phyloP scores from a whole-genome alignment of 1,140 invertebrate species.

The Drosophila ananassae region DNA sequence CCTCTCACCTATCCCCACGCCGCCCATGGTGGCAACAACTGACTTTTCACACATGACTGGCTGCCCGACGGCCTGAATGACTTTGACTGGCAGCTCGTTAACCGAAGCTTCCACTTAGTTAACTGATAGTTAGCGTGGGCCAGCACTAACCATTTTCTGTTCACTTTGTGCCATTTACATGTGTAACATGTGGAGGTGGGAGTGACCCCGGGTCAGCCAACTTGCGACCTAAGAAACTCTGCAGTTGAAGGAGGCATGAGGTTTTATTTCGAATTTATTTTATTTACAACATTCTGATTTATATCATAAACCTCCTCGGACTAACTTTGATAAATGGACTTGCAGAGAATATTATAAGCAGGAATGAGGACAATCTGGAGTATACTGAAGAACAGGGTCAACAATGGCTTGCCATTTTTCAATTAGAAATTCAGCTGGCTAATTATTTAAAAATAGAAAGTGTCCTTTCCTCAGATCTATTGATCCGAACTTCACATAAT shows the following conservation, averaged over 20 bases:
- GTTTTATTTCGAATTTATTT: not conserved
- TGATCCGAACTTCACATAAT: conserved; percentile 3
- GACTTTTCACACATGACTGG: conserved; percentile 73
- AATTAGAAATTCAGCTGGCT: not conserved
- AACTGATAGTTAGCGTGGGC: conserved; percentile 53
- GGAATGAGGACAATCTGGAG: too few species aligned
- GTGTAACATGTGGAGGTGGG: conserved; percentile 8
- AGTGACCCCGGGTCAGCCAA: conserved; percentile 33
- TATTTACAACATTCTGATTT: too few species aligned
- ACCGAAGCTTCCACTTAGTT: conserved; percentile 75
- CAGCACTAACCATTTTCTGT: conserved; percentile 24
- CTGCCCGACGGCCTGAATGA: conserved; percentile 38
- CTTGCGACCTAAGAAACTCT: conserved; percentile 13
- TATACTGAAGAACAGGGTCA: too few species aligned
- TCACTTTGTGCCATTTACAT: conserved; percentile 33
- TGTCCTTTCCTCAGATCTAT: conserved; percentile 21
- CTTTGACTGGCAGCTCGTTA: conserved; percentile 68
- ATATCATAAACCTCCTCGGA: too few species aligned
- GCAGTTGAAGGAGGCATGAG: not conserved
- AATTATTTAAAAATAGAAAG: not conserved
- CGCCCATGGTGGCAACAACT: conserved; percentile 48
- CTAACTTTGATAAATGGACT: too few species aligned
- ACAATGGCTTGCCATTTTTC: too few species aligned
- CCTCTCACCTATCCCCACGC: not conserved
- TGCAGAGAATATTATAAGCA: too few species aligned